Evolutionary conservation across 2,797 vertebrate species (phyloP).

Genomic region (Australoheros facetus): DNA sequence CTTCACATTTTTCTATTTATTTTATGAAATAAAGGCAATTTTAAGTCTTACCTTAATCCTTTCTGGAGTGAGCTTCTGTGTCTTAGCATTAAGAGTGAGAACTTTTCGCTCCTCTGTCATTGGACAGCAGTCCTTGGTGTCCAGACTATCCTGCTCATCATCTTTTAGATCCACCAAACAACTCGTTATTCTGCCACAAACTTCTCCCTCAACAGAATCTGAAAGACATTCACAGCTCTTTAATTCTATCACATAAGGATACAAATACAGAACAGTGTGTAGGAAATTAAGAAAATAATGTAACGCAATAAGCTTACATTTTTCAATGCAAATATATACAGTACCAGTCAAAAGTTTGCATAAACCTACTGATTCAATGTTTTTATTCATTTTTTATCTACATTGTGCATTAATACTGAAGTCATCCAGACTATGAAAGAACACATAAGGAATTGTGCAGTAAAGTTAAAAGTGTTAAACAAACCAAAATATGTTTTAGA

Average conservation of each 20-base stretch:
- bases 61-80: slow-evolving; percentile 47
- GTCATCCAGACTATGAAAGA: too few relatives aligned
- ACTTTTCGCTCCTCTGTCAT: slow-evolving; percentile 19
- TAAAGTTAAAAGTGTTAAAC: too few relatives aligned
- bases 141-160: slow-evolving; percentile 1
- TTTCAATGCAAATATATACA: background rate
- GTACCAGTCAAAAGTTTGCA: too few relatives aligned
- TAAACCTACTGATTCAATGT: too few relatives aligned
- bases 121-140: slow-evolving; percentile 6
- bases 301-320: too few relatives aligned
- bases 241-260: background rate
- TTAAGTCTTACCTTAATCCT: slow-evolving; percentile 69
- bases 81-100: slow-evolving; percentile 34
- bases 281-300: too few relatives aligned
- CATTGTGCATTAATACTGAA: too few relatives aligned
- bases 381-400: too few relatives aligned
- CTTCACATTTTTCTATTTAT: background rate
- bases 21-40: background rate
- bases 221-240: slow-evolving; percentile 14
- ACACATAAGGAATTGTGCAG: too few relatives aligned
- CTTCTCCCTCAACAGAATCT: slow-evolving; percentile 34
- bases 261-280: background rate
- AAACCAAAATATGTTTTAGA: too few relatives aligned
- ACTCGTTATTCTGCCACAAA: background rate
- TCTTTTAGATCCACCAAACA: slow-evolving; percentile 8